Evolutionary conservation across 2,113 vertebrate genomes (phyloP).

Genomic region (Glareola pratincola): DNA sequence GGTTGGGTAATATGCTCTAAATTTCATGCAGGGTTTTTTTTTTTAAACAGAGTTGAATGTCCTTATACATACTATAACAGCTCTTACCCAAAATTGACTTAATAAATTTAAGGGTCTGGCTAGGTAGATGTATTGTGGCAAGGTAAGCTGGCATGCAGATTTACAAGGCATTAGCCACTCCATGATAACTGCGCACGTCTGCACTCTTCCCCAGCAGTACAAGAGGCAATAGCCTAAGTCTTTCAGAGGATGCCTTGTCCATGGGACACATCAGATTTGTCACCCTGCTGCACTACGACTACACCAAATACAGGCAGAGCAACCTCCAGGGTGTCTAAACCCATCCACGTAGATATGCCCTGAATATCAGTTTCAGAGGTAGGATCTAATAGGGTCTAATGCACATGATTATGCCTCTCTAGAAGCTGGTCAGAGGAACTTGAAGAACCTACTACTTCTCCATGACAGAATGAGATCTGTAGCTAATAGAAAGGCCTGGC

Average conservation of each 20-base stretch:
- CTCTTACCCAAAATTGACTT: slow-evolving; percentile 5
- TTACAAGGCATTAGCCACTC: neutral
- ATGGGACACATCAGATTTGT: neutral
- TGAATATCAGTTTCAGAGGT: neutral
- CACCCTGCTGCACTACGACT: neutral
- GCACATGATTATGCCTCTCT: neutral
- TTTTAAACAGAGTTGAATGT: neutral
- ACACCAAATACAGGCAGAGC: neutral
- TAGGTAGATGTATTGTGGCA: neutral
- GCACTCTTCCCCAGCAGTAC: neutral
- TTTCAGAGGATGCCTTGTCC: neutral
- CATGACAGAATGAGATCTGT: neutral
- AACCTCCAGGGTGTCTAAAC: neutral
- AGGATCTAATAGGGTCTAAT: neutral
- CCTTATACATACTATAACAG: neutral
- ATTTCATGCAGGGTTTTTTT: slow-evolving; percentile 27
- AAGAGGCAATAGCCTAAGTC: neutral
- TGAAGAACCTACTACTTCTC: neutral
- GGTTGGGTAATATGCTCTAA: neutral
- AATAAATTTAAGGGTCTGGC: slow-evolving; percentile 31
- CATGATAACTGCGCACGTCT: neutral
- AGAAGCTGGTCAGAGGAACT: neutral
- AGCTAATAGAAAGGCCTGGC: neutral
- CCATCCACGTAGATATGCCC: rapidly evolving
- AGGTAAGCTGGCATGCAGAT: neutral